Base-by-base conservation (phyloP, 2,888 invertebrate species). In the Eupithecia tripunctaria region DNA sequence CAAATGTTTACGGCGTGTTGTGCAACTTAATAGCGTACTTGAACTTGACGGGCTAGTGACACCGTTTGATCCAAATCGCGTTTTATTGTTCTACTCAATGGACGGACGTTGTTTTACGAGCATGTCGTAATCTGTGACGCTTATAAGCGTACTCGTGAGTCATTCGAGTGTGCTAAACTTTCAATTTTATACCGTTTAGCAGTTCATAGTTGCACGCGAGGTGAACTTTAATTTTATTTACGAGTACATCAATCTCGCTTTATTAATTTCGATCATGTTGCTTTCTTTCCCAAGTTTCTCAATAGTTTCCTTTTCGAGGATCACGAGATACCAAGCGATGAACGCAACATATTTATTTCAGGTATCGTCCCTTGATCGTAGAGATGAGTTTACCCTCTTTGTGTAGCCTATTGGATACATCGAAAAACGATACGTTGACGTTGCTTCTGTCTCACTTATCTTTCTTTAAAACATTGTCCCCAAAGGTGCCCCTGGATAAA, bases 31-130 rank as follows among this genome's bases (percentile, higher is more conserved):
- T 91, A 86, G 90, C 89, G 89, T 85, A 89, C 94, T 94, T 94
- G 94, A 94, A 94, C 94, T 94, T 94, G 92, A 81, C 82, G 86
- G 88, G 89, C 91, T 89, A 91, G 93, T 93, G 93, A 93, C 94
- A 94, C 92, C 88, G 88, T 92, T 91, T 92, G 93, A 93, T 92
- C 88, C 90, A 88, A 91, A 91, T 91, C 91, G 88, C 85, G 88
- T 92, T 93, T 93, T 93, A 94, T 94, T 94, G 93, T 93, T 89
- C 87, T 86, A 83, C 87, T 93, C 89, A 93, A 93, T 93, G 93
- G 91, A 89, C 91, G 90, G 84, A 88, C 89, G 88, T 87, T 80
- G 89, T 91, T 94, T 94, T 93, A 93, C 90, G 92, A 93, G 82
- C 89, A 84, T 82, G 85, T 87, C 91, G 93, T 91, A 91, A 91